Evolutionary conservation across 2,113 vertebrate genomes (phyloP).

Genomic region (Hirundichthys speculiger): DNA sequence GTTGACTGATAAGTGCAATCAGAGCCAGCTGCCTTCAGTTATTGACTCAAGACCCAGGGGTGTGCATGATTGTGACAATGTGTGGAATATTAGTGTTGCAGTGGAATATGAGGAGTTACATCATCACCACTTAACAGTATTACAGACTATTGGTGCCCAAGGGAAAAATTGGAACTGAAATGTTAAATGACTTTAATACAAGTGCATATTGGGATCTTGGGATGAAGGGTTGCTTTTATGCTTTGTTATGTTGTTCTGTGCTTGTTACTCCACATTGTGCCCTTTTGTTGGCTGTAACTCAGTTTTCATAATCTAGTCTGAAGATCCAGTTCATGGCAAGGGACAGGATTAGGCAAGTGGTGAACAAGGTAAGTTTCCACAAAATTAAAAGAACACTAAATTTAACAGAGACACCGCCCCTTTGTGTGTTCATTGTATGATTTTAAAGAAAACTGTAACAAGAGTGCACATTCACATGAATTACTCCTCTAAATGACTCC

Average conservation of each 20-base stretch:
- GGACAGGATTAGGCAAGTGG: neutral
- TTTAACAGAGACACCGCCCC: neutral
- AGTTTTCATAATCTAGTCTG: neutral
- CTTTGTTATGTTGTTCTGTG: constrained; percentile 10
- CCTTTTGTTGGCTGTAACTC: neutral
- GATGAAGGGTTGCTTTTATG: constrained; percentile 25
- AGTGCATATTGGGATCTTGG: constrained; percentile 41
- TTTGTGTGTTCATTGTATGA: neutral
- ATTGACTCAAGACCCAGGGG: constrained; percentile 58
- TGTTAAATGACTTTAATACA: constrained; percentile 66
- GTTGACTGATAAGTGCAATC: constrained; percentile 68
- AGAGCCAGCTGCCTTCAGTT: constrained; percentile 57
- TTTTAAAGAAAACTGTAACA: neutral
- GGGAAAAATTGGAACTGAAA: constrained; percentile 54
- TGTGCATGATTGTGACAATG: constrained; percentile 41
- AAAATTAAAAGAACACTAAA: neutral
- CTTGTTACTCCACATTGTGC: constrained; percentile 1
- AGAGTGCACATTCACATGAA: too few relatives aligned
- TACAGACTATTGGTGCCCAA: constrained; percentile 48
- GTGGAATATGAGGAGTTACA: constrained; percentile 57
- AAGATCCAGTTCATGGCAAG: neutral
- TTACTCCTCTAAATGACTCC: too few relatives aligned
- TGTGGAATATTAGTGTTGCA: constrained; percentile 56
- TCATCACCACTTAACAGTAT: constrained; percentile 64
- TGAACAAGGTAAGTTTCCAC: neutral